phyloP scores from a whole-genome alignment of 1,140 invertebrate genomes.

The Mamestra configurata region DNA sequence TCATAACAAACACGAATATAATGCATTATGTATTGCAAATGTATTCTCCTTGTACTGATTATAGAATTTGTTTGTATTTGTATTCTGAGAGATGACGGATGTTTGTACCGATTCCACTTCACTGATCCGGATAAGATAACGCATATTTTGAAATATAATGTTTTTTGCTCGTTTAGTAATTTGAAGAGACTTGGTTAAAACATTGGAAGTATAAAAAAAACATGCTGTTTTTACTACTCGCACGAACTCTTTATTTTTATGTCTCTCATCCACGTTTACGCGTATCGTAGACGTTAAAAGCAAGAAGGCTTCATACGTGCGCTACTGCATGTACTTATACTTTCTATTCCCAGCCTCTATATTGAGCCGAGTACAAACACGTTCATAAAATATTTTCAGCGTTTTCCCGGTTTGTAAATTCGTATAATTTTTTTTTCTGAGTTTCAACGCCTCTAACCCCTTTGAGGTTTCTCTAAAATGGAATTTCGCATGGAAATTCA shows the following conservation, averaged over 20 bases:
- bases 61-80: neutral
- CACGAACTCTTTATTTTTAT: constrained; percentile 8
- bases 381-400: constrained; percentile 55
- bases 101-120: too few species aligned
- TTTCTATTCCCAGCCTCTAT: neutral
- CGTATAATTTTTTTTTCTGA: constrained; percentile 57
- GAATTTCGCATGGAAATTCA: constrained; percentile 53
- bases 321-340: neutral
- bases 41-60: constrained; percentile 10
- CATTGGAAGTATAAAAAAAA: too few species aligned
- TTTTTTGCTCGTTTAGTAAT: too few species aligned
- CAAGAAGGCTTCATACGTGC: neutral
- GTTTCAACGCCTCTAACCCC: constrained; percentile 55
- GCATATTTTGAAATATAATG: too few species aligned
- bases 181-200: too few species aligned
- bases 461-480: constrained; percentile 57
- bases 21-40: constrained; percentile 37
- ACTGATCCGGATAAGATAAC: too few species aligned
- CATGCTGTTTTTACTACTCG: neutral
- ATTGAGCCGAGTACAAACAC: constrained; percentile 41
- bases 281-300: constrained; percentile 14
- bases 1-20: constrained; percentile 35
- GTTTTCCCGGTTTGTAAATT: constrained; percentile 45
- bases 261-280: constrained; percentile 4
- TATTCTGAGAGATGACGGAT: constrained; percentile 6